Conservation (phyloP, 2,113 vertebrate species). For the Stictonetta naevosa region DNA sequence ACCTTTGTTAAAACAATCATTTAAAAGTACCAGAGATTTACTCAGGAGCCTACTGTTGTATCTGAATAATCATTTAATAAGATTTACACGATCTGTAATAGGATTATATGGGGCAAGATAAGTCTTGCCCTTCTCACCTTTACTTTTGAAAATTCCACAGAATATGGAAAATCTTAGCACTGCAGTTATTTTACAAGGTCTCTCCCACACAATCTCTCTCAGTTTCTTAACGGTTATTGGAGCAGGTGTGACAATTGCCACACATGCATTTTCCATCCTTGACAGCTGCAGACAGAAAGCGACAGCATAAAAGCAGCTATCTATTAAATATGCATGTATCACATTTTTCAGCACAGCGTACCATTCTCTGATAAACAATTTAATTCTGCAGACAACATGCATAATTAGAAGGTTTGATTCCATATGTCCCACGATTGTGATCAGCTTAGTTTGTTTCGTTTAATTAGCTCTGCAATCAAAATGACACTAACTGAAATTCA, state of each 20-base stretch:
- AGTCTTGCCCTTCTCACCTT: background rate
- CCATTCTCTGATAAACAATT: background rate
- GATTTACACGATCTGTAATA: background rate
- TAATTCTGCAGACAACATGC: background rate
- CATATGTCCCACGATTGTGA: too few relatives aligned
- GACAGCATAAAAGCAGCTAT: background rate
- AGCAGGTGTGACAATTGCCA: background rate
- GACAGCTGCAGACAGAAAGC: background rate
- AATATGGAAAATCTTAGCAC: background rate
- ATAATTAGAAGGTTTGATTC: background rate
- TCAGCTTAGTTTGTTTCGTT: background rate
- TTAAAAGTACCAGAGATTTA: background rate
- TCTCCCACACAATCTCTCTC: background rate
- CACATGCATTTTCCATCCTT: background rate
- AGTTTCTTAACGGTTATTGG: background rate
- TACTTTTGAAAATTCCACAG: background rate
- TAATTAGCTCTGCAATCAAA: constrained; percentile 9
- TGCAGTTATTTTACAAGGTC: background rate
- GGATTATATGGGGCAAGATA: background rate
- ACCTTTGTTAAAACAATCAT: background rate
- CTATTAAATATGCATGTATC: background rate
- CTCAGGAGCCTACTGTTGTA: background rate
- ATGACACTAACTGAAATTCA: background rate
- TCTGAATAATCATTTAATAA: background rate
- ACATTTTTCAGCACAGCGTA: background rate